Evolutionary conservation across 2,888 invertebrate genomes (phyloP), one percentile per base, ranked within the genome.

Genomic region (Volucella inflata): DNA sequence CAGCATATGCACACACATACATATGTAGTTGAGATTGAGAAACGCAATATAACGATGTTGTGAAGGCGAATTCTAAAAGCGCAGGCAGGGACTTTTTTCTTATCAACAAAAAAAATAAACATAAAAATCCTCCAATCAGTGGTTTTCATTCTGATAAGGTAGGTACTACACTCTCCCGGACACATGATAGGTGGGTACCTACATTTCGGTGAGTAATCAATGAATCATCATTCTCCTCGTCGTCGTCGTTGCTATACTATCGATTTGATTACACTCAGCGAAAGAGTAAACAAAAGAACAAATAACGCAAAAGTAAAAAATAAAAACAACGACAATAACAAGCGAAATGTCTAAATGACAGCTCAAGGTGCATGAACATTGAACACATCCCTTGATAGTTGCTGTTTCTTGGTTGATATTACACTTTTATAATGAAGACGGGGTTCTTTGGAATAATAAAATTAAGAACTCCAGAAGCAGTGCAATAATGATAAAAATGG

Each of bases 141-240:
- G 30, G 30, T 30, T 30, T 30, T 6, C 0, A 30, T 30, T 30
- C 30, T 30, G 30, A 30, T 30, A 30, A 30, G 30, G 30, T 1
- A 30, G 30, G 30, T 6, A 30, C 30, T 30, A 30, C 30, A 30
- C 6, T 30, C 30, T 30, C 30, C 6, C 30, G 30, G 30, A 30
- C 30, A 30, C 30, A 0, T 30, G 6, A n/a, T n/a, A n/a, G 40
- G 30, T 16, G 46, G 40, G 60, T 12, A 60, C 60, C 60, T 77
- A 60, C 68, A 30, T 57, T 17, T 21, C 11, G 44, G 40, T 83
- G 74, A 78, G 68, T 70, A 78, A 70, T 74, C 68, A 79, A 81
- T 80, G 76, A 80, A 48, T 81, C 80, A 85, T 60, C 46, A 53
- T 57, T 60, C 60, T 50, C 11, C 1, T 55, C 55, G n/a, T n/a